phyloP scores from a whole-genome alignment of 2,888 invertebrate species.

The Hedya salicella region DNA sequence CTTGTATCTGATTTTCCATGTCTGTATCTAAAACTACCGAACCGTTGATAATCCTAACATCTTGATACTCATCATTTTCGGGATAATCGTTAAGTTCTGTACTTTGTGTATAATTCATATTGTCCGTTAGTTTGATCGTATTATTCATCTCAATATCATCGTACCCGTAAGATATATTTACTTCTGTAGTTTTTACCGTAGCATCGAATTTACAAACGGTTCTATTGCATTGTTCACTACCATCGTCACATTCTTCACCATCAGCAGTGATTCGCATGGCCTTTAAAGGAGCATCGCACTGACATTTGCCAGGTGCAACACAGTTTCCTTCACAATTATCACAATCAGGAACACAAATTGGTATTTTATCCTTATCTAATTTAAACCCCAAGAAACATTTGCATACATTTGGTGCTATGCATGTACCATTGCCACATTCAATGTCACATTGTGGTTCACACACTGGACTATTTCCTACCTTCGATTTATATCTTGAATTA shows the following conservation, averaged over 20 bases:
- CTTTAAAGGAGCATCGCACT: conserved; percentile 59
- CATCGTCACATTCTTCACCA: conserved; percentile 42
- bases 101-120: not conserved
- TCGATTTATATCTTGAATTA: conserved; percentile 52
- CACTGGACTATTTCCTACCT: conserved; percentile 10
- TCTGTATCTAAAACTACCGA: not conserved
- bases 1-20: conserved; percentile 4
- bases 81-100: not conserved
- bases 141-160: conserved; percentile 19
- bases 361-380: conserved; percentile 25
- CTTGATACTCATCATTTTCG: not conserved
- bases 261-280: conserved; percentile 34
- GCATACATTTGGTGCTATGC: conserved; percentile 53
- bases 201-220: conserved; percentile 39
- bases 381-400: conserved; percentile 54
- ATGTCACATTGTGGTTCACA: conserved; percentile 48
- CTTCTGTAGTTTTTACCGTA: conserved; percentile 3
- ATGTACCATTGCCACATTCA: conserved; percentile 51
- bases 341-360: conserved; percentile 48
- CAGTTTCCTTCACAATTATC: conserved; percentile 49
- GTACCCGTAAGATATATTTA: conserved; percentile 23
- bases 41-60: not conserved
- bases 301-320: conserved; percentile 58
- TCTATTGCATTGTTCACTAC: conserved; percentile 41
- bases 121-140: not conserved